phyloP scores from a whole-genome alignment of 2,888 invertebrate species.

The Rhagonycha fulva region DNA sequence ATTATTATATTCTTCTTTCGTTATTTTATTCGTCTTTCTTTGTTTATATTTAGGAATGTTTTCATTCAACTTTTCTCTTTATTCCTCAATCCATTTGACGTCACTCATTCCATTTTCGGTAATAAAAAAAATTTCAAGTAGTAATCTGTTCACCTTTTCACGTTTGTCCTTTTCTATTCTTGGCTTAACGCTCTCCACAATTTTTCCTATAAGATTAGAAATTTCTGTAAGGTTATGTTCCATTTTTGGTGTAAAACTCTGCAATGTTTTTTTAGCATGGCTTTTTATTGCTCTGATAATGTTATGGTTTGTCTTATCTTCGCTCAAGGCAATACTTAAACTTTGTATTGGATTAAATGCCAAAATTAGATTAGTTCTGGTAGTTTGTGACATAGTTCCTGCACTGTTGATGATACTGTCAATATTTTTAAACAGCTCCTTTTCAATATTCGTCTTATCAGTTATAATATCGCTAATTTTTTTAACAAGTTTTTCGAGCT shows the following conservation, averaged over 20 bases:
- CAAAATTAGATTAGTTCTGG: no score
- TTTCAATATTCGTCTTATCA: not conserved
- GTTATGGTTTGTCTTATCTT: not conserved
- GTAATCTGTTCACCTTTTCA: not conserved
- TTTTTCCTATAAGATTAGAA: not conserved
- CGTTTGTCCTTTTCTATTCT: not conserved
- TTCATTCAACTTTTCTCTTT: not conserved
- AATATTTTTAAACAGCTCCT: not conserved
- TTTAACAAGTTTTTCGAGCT: not conserved
- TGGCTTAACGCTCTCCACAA: not conserved
- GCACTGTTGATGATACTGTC: not conserved
- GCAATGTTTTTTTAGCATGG: not conserved
- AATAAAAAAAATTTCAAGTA: not conserved
- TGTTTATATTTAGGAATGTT: not conserved
- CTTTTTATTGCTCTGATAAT: not conserved
- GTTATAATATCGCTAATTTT: not conserved
- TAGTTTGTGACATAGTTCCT: not conserved
- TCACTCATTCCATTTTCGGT: not conserved
- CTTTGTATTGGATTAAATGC: not conserved
- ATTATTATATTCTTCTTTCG: not conserved
- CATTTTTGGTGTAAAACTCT: not conserved
- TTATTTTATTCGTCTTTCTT: not conserved
- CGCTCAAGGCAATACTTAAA: not conserved
- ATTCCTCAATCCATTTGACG: not conserved
- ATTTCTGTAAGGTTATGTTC: not conserved